A percentile compares a stretch with the other conserved stretches of the same genome.
These are phyloP conservation scores for Orussus abietinus DNA, from an alignment of 1,140 invertebrate genomes.

Conservation along the genomic window DNA sequence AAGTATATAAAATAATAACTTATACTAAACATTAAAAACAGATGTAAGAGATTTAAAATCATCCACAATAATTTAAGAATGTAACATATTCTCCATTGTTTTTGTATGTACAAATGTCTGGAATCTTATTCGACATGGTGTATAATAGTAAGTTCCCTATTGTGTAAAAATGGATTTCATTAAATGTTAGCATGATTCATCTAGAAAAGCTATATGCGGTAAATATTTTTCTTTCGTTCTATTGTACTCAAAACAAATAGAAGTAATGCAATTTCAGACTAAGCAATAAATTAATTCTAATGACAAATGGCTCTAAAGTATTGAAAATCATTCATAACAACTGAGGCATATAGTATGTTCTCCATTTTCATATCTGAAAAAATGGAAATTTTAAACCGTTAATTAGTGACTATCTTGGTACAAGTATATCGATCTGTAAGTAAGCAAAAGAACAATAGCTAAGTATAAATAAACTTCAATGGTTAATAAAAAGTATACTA, in stretches of 20 bases:
- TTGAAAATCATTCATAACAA: slow-evolving; percentile 24
- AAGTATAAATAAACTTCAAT: background rate
- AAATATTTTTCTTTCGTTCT: background rate
- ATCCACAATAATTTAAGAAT: no score
- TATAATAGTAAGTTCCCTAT: no score
- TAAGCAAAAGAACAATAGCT: slow-evolving; percentile 1
- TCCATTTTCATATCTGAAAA: slow-evolving; percentile 29
- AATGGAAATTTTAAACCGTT: no score
- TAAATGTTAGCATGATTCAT: background rate
- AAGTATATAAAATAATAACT: no score
- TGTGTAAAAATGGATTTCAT: no score
- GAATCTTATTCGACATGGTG: no score
- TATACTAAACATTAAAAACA: no score
- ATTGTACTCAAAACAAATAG: background rate
- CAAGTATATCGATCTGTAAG: slow-evolving; percentile 4
- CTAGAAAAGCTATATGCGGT: background rate
- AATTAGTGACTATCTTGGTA: no score
- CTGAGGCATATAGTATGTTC: slow-evolving; percentile 28
- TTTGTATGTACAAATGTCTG: no score
- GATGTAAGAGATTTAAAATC: no score
- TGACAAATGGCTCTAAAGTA: background rate
- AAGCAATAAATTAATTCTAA: slow-evolving; percentile 5
- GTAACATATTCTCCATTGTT: no score
- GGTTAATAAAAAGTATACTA: slow-evolving; percentile 16
- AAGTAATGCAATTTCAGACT: slow-evolving; percentile 5